These are phyloP conservation scores for Xylota sylvarum DNA, from an alignment of 2,888 invertebrate species.

Conservation along the genomic window DNA sequence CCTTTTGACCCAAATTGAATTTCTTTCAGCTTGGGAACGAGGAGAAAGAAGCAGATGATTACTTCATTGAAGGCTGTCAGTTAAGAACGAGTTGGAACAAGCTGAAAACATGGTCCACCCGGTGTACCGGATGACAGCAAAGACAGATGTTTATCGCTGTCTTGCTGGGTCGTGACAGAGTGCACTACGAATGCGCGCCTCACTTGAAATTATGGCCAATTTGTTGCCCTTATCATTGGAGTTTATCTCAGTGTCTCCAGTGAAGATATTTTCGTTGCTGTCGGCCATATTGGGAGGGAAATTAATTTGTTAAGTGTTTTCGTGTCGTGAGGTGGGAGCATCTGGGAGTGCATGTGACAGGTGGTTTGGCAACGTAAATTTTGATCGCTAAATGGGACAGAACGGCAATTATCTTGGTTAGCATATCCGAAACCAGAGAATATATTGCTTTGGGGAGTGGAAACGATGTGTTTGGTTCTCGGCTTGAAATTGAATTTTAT, in stretches of 20 bases:
- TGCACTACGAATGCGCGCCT: constrained; percentile 6
- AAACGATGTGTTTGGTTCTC: neutral
- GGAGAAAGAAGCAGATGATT: constrained; percentile 29
- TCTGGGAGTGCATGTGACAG: constrained; percentile 13
- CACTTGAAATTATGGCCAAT: constrained; percentile 51
- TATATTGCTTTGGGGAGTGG: neutral
- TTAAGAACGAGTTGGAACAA: constrained; percentile 45
- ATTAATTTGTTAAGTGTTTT: neutral
- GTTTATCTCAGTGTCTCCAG: constrained; percentile 34
- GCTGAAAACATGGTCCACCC: constrained; percentile 39
- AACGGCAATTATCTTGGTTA: constrained; percentile 20
- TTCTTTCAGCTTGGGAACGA: neutral
- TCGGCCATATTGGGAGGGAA: constrained; percentile 12
- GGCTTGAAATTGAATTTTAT: neutral
- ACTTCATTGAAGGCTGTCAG: constrained; percentile 63
- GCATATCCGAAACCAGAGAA: no score
- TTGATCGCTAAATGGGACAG: constrained; percentile 29
- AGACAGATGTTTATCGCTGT: constrained; percentile 65
- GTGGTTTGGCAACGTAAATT: constrained; percentile 37
- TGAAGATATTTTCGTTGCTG: constrained; percentile 7
- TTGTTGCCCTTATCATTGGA: constrained; percentile 57
- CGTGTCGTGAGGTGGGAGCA: neutral
- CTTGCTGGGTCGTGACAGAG: constrained; percentile 26
- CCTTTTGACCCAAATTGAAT: constrained; percentile 66
- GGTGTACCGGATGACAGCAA: constrained; percentile 34